Evolutionary conservation across 2,888 invertebrate species (phyloP), one percentile per base, ranked within the genome.

Genomic region (Neoscelio sp.): DNA sequence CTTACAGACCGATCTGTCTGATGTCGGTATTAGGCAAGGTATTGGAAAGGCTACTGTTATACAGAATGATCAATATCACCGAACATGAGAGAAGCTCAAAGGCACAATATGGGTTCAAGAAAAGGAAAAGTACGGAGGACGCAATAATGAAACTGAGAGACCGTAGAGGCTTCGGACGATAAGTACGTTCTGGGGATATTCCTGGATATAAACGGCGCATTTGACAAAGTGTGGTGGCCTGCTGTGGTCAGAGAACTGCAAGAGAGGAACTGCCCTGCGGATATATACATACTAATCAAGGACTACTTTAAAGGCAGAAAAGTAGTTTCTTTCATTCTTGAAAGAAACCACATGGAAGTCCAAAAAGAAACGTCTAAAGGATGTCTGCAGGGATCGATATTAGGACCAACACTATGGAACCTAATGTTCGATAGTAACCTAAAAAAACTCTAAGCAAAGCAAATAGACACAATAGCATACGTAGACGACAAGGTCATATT

Each of bases 1-100:
- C 79, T 0, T 79, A 81, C 13, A 38, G 78, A 13, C 80, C 80
- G 0, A 54, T 81, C 0, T 76, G 80, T 20, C 56, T 82, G 0
- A 67, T 82, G 0, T 26, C 80, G 1, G 44, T 73, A 0, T 0
- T 65, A 1, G 74, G 80, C 0, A 77, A 82, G 13, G 6, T 62
- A 0, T 23, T 81, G 7, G 77, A 79, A 17, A 12, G 30, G 10
- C 6, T 81, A 1, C 54, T 80, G 0, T 6, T 54, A n/a, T 5
- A 7, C 7, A 58, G 18, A 28, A 5, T 70, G 13, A 2, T 12
- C 4, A 23, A 7, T n/a, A 20, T 44, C 0, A 48, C 20, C 0
- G 20, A 40, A 10, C 28, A 52, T 4, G 10, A 35, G 2, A 50
- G 60, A 50, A 1, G 10, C 0, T 50, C 71, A 5, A 12, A 44